A percentile compares a stretch with the other conserved stretches of the same genome.
These are phyloP conservation scores for Pollenia labialis DNA, from an alignment of 2,888 invertebrate genomes.

Conservation along the genomic window DNA sequence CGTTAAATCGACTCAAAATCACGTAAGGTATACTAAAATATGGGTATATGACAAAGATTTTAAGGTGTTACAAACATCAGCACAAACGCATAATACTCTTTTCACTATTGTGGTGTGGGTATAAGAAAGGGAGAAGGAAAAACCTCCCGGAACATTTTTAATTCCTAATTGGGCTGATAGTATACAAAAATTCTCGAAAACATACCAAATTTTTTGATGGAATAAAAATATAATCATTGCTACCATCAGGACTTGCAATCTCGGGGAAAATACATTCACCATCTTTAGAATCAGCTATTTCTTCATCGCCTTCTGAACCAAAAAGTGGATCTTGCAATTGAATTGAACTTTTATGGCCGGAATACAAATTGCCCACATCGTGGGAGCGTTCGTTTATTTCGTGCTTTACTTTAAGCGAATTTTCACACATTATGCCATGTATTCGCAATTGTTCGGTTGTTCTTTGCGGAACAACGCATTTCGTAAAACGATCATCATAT, in stretches of 20 bases:
- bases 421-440: constrained; percentile 78
- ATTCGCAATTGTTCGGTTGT: constrained; percentile 76
- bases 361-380: constrained; percentile 74
- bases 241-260: constrained; percentile 78
- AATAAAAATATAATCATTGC: constrained; percentile 76
- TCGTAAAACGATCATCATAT: constrained; percentile 75
- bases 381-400: constrained; percentile 76
- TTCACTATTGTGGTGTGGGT: too few species aligned
- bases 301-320: constrained; percentile 69
- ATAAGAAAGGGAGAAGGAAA: too few species aligned
- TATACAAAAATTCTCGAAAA: background rate
- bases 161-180: too few species aligned
- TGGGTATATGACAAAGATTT: too few species aligned
- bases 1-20: too few species aligned
- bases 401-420: constrained; percentile 72
- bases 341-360: constrained; percentile 73
- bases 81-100: too few species aligned
- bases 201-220: constrained; percentile 80
- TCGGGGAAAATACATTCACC: constrained; percentile 75
- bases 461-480: constrained; percentile 78
- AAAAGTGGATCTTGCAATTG: constrained; percentile 77
- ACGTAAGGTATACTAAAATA: too few species aligned
- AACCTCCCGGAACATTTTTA: too few species aligned
- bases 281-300: constrained; percentile 72
- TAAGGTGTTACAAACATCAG: too few species aligned